Base-by-base conservation (phyloP, 2,888 invertebrate species). In the Drosophila trichaetosa region DNA sequence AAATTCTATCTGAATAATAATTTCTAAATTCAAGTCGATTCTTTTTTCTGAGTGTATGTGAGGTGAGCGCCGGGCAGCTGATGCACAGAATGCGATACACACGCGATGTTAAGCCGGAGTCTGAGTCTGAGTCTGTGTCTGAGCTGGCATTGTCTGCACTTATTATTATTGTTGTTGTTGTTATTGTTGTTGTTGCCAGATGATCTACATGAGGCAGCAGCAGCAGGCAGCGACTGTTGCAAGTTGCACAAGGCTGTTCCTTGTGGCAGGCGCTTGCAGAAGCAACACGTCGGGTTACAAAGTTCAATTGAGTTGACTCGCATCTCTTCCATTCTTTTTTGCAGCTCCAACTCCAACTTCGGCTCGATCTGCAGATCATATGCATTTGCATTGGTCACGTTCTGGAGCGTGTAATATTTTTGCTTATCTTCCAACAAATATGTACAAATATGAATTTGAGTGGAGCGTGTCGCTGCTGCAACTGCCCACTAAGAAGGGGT, bases 321-420 rank as follows among this genome's bases (percentile, higher is more conserved):
- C 38, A 36, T 73, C 73, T 71, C 63, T 60, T 54, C 57, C 79
- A 68, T 69, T 61, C 67, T 38, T 58, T 38, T 40, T 46, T 58
- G 42, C 49, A 29, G 42, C 42, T 49, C 31, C 54, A 48, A 21
- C 40, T 51, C 18, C 49, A 11, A 4, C 27, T 33, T 68, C 21
- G 31, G 49, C 60, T 49, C 58, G 67, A 64, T 61, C 60, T 60
- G 46, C 62, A 68, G 72, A 76, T 83, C 90, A 87, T 87, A 90
- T 90, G 90, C 79, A 87, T 87, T 87, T 89, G 89, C 85, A 85
- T 87, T 87, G 87, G 90, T 87, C 87, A 87, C 87, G 87, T 87
- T 87, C 85, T 76, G 73, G 76, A 90, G 87, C 85, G 87, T 87
- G 90, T 89, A 90, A 87, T 84, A 84, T 89, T 89, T 89, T 77